Evolutionary conservation across 2,888 invertebrate genomes (phyloP).

Genomic region (Orchestes rusci): DNA sequence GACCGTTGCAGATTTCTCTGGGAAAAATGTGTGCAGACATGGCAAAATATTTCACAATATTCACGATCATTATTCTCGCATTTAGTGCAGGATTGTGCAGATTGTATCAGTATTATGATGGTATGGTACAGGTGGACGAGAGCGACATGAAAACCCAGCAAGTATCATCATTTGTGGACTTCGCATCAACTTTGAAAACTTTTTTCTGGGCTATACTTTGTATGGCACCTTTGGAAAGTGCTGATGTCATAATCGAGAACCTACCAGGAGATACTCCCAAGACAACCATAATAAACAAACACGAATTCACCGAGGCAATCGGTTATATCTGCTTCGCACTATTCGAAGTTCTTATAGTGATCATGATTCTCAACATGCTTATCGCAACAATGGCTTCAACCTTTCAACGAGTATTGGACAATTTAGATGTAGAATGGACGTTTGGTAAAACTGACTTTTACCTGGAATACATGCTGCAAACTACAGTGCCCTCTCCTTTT

Average conservation of each 20-base stretch:
- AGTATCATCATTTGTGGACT: slow-evolving; percentile 54
- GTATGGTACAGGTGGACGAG: slow-evolving; percentile 42
- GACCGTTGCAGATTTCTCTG: slow-evolving; percentile 59
- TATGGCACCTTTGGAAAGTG: slow-evolving; percentile 58
- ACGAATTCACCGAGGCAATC: slow-evolving; percentile 56
- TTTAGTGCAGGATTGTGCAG: slow-evolving; percentile 56
- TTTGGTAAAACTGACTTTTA: slow-evolving; percentile 69
- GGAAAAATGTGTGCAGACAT: slow-evolving; percentile 64
- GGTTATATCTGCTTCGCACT: slow-evolving; percentile 61
- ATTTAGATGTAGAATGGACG: slow-evolving; percentile 68
- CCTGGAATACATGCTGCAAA: slow-evolving; percentile 63
- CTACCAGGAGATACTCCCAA: slow-evolving; percentile 45
- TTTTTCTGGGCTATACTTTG: slow-evolving; percentile 66
- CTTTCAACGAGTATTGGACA: slow-evolving; percentile 61
- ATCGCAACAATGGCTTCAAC: slow-evolving; percentile 77
- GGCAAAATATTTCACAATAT: slow-evolving; percentile 54
- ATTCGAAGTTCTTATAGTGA: slow-evolving; percentile 64
- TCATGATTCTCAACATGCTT: slow-evolving; percentile 69
- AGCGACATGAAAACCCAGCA: slow-evolving; percentile 53
- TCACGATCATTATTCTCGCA: slow-evolving; percentile 52
- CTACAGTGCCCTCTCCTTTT: slow-evolving; percentile 63
- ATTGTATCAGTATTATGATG: slow-evolving; percentile 60
- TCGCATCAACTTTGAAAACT: slow-evolving; percentile 53
- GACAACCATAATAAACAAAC: slow-evolving; percentile 48
- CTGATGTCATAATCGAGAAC: slow-evolving; percentile 59